Percentiles rank a stretch among this genome's conserved stretches.
Conservation (phyloP, 1,140 invertebrate species). For the Trichonephila clavata region DNA sequence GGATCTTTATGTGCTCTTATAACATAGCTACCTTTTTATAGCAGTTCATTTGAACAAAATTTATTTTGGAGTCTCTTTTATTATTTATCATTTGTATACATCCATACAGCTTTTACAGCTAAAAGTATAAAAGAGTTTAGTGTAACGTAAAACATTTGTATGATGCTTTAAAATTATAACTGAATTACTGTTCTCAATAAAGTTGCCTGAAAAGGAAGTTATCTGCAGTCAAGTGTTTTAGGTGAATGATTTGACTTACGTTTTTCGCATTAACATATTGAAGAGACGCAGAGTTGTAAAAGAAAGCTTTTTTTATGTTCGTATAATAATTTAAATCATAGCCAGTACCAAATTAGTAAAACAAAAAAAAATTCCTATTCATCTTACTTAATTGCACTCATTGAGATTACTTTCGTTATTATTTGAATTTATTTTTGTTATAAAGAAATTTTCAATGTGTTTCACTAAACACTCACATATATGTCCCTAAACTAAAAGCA, state of each 20-base stretch:
- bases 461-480: too few species aligned
- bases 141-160: constrained; percentile 21
- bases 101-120: not conserved
- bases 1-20: constrained; percentile 15
- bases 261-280: not conserved
- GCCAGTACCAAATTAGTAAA: too few species aligned
- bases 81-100: constrained; percentile 36
- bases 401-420: too few species aligned
- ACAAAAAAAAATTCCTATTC: too few species aligned
- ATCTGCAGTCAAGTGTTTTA: not conserved
- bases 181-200: not conserved
- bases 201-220: not conserved
- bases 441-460: too few species aligned
- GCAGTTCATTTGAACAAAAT: constrained; percentile 2
- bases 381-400: too few species aligned
- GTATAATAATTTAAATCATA: too few species aligned
- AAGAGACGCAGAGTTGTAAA: not conserved
- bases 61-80: constrained; percentile 13
- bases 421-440: too few species aligned
- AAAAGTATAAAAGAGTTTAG: constrained; percentile 10
- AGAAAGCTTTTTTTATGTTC: too few species aligned
- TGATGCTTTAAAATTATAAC: not conserved
- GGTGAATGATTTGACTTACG: not conserved
- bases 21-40: not conserved
- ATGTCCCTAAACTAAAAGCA: too few species aligned